Evolutionary conservation across 2,113 vertebrate species (phyloP), one percentile per base, ranked within the genome.

Genomic region (Physeter macrocephalus): DNA sequence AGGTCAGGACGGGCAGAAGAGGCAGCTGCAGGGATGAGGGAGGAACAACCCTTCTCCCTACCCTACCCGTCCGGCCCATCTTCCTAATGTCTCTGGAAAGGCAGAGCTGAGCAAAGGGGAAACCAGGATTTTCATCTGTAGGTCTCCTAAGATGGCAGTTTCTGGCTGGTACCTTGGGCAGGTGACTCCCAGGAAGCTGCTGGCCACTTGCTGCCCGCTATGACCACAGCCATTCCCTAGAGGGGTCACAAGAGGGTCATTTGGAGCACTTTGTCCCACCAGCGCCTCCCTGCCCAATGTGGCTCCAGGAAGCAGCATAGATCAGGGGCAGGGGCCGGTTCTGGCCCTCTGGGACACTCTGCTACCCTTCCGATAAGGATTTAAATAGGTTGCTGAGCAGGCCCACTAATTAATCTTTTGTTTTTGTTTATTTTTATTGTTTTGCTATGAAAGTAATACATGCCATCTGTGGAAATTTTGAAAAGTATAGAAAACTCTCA

Each of bases 391-490:
- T 93, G 67, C 61, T 64, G 88, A 94, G 61, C 18, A 6, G 46
- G 46, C 64, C 61, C 67, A 62, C 64, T 77, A 88, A 93, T 80
- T 83, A 77, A 88, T 88, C 88, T 96, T 96, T 78, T 93, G 46
- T 93, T 88, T 82, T 93, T 96, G 72, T 94, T 95, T 98, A 21
- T 91, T 88, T 83, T 75, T 81, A 7, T 64, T 57, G 54, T 81
- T 91, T 81, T 82, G 23, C 80, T 95, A 41, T 41, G 54, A 88
- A 97, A 95, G 43, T 77, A 94, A 94, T 82, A 77, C 72, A 88
- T 10, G 11, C 91, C 82, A 96, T 96, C 71, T 90, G 74, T 90
- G 71, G 72, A 80, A 89, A 88, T 46, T n/a, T 43, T 84, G 77
- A 39, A 49, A 83, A 94, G 82, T 71, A 41, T 17, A 78, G 67